Evolutionary conservation across 2,797 vertebrate species (phyloP), one percentile per base, ranked within the genome.

Genomic region (Sebastes matsubarae): DNA sequence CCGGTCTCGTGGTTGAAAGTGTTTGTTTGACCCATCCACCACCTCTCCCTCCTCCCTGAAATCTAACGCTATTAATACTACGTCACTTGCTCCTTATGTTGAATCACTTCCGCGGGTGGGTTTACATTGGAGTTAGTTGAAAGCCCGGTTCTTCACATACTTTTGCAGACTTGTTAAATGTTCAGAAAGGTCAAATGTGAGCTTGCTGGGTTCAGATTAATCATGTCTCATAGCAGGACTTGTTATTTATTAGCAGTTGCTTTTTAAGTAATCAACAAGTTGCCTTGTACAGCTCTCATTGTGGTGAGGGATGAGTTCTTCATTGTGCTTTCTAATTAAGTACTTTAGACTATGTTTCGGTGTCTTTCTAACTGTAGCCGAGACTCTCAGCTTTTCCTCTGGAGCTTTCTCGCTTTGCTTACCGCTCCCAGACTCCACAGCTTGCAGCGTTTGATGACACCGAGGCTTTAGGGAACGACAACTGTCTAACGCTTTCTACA

Each of bases 381-480:
- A 66, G 50, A 5, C 61, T 67, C 78, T 78, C 36, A 11, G 63
- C 52, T 80, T 50, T 66, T 72, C 54, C 85, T 86, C 82, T 71
- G 65, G 84, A 87, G 88, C 73, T 27, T 86, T 75, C 57, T 80
- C 22, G 0, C 5, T 60, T 46, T 34, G 73, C 65, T 72, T 6
- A 14, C 29, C 2, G 9, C 50, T 82, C 52, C 61, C 65, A 60
- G 66, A 68, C 67, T 71, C 75, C 86, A 85, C 88, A 86, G 84
- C 88, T 87, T 89, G 80, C 57, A 80, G 82, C 66, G 58, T 74
- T 71, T 70, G 80, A 82, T 67, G 82, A 68, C 86, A 81, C 85
- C 25, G 4, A 90, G 71, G 80, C 86, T 90, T 91, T 67, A 75
- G 86, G 90, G 93, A 92, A 87, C 38, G 34, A 20, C 69, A 75